A percentile compares a stretch with the other conserved stretches of the same genome.
Evolutionary conservation across 2,888 invertebrate species (phyloP).

Genomic region (Phoenoteleia sp.): DNA sequence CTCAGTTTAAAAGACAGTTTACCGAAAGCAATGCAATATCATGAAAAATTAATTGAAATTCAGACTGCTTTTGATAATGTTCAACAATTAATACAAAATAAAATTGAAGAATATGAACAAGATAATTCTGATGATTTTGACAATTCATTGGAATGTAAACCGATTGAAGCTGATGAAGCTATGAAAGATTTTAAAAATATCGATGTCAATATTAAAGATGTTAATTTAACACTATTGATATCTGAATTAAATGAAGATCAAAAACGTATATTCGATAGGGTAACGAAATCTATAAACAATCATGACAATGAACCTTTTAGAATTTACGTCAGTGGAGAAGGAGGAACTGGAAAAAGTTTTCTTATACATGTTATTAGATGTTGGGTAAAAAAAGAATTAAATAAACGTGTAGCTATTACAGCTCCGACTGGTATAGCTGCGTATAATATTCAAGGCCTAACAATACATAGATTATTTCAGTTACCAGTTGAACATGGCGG

Average conservation of each 20-base stretch:
- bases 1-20: slow-evolving; percentile 13
- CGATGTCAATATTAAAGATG: slow-evolving; percentile 8
- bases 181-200: slow-evolving; percentile 67
- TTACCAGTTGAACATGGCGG: slow-evolving; percentile 38
- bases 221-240: slow-evolving; percentile 61
- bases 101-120: slow-evolving; percentile 19
- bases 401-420: slow-evolving; percentile 76
- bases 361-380: slow-evolving; percentile 77
- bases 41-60: slow-evolving; percentile 44
- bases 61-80: background rate
- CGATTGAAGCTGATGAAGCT: slow-evolving; percentile 37
- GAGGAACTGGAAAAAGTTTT: slow-evolving; percentile 79
- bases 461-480: slow-evolving; percentile 71
- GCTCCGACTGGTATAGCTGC: slow-evolving; percentile 82
- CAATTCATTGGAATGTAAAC: slow-evolving; percentile 51
- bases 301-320: too few species aligned
- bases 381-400: slow-evolving; percentile 76
- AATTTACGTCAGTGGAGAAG: slow-evolving; percentile 78
- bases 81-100: background rate
- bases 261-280: slow-evolving; percentile 75
- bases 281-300: slow-evolving; percentile 59
- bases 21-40: slow-evolving; percentile 41
- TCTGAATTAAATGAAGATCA: slow-evolving; percentile 76
- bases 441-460: slow-evolving; percentile 81
- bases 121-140: slow-evolving; percentile 17